Percentiles rank a stretch among this genome's conserved stretches.
Conservation (phyloP, 2,797 vertebrate species). For the Craterocephalus amniculus region DNA sequence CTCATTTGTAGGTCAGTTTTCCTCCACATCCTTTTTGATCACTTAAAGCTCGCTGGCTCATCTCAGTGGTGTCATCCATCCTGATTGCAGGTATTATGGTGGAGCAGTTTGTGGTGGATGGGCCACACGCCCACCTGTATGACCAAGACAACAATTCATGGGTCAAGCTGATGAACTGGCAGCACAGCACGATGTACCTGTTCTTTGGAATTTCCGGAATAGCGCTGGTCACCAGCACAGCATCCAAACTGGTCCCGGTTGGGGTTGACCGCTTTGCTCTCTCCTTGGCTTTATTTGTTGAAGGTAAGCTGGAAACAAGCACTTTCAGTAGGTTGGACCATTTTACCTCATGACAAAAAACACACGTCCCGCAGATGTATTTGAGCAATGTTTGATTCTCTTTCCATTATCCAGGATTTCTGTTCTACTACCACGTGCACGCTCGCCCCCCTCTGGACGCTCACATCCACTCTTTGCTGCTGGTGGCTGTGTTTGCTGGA, state of each 20-base stretch:
- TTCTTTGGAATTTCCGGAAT: slow-evolving; percentile 90
- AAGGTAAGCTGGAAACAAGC: slow-evolving; percentile 82
- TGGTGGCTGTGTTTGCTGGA: slow-evolving; percentile 84
- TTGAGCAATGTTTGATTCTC: slow-evolving; percentile 3
- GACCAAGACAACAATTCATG: slow-evolving; percentile 66
- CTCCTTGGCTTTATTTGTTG: slow-evolving; percentile 86
- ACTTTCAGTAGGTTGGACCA: background rate
- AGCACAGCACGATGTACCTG: slow-evolving; percentile 97
- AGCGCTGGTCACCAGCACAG: slow-evolving; percentile 77
- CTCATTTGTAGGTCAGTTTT: slow-evolving; percentile 85
- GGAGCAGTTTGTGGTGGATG: slow-evolving; percentile 94
- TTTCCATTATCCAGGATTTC: slow-evolving; percentile 82
- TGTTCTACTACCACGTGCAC: slow-evolving; percentile 92
- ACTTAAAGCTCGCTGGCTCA: background rate
- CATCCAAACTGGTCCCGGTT: slow-evolving; percentile 68
- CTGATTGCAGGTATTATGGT: slow-evolving; percentile 88
- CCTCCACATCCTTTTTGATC: background rate
- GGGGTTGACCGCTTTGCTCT: slow-evolving; percentile 87
- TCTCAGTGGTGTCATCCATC: background rate
- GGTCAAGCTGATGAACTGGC: slow-evolving; percentile 99
- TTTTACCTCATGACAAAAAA: background rate
- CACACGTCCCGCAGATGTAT: background rate
- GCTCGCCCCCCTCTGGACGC: slow-evolving; percentile 86
- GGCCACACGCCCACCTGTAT: slow-evolving; percentile 90
- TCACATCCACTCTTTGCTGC: slow-evolving; percentile 91